A percentile compares a stretch with the other conserved stretches of the same genome.
These are phyloP conservation scores for Micronycteris hirsuta DNA, from an alignment of 2,113 vertebrate genomes.

Conservation along the genomic window DNA sequence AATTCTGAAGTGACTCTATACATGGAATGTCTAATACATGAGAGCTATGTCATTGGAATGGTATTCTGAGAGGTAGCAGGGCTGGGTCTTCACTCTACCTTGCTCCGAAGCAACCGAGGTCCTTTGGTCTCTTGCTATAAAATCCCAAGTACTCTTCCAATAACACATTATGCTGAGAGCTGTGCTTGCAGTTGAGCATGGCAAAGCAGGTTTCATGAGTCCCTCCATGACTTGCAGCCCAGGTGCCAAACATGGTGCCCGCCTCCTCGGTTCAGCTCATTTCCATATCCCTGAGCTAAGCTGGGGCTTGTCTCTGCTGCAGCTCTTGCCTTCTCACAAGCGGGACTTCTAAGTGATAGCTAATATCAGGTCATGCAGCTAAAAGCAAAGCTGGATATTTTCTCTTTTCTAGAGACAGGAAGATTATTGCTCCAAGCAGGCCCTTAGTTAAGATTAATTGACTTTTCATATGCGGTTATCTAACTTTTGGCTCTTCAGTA, in stretches of 20 bases:
- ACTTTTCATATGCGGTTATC: neutral
- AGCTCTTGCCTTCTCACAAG: neutral
- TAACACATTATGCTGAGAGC: neutral
- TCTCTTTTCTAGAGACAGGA: neutral
- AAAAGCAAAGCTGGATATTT: neutral
- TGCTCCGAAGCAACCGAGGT: neutral
- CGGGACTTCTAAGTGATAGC: neutral
- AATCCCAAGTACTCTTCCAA: neutral
- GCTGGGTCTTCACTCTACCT: neutral
- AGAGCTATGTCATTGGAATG: neutral
- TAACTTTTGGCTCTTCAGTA: neutral
- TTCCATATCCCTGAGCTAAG: neutral
- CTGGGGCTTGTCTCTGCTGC: neutral
- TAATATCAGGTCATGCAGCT: neutral
- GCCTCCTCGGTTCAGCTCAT: neutral
- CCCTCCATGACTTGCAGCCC: neutral
- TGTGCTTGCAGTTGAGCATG: neutral
- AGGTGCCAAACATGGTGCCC: neutral
- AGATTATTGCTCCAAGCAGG: neutral
- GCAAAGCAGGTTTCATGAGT: neutral
- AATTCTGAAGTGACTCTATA: neutral
- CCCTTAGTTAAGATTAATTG: neutral
- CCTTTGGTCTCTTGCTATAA: neutral
- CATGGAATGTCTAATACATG: neutral
- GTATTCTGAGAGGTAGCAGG: neutral